Conservation (phyloP, 1,140 invertebrate species). For the Aphaenogaster floridana region DNA sequence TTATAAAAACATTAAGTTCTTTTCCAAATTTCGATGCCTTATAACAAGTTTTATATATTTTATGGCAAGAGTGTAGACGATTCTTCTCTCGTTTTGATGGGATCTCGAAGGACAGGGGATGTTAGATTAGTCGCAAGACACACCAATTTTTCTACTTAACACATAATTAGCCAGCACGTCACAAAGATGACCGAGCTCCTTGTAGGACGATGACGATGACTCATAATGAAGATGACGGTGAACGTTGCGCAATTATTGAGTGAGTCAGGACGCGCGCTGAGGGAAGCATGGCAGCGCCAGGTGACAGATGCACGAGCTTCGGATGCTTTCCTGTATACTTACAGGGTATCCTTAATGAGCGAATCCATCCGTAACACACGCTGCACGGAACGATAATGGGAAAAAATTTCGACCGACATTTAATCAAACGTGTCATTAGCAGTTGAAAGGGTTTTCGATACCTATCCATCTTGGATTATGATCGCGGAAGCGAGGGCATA, state of each 20-base stretch:
- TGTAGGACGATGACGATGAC: slow-evolving; percentile 45
- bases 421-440: slow-evolving; percentile 29
- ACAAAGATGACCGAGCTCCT: slow-evolving; percentile 32
- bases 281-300: slow-evolving; percentile 61
- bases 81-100: not conserved
- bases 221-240: slow-evolving; percentile 59
- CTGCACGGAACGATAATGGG: not conserved
- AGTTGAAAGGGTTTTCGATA: not conserved
- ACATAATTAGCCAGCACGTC: slow-evolving; percentile 38
- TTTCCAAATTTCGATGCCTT: not conserved
- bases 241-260: slow-evolving; percentile 67
- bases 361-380: slow-evolving; percentile 49
- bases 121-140: slow-evolving; percentile 16
- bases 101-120: not conserved
- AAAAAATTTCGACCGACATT: slow-evolving; percentile 37
- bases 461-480: not conserved
- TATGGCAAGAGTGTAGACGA: not conserved
- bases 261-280: slow-evolving; percentile 49
- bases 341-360: slow-evolving; percentile 56
- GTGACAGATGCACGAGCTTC: slow-evolving; percentile 74
- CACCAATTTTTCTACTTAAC: not conserved
- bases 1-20: not conserved
- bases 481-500: not conserved
- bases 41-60: not conserved
- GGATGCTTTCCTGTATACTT: slow-evolving; percentile 54